A percentile compares a stretch with the other conserved stretches of the same genome.
Evolutionary conservation across 2,888 invertebrate genomes (phyloP).

Genomic region (Gortyna flavago): DNA sequence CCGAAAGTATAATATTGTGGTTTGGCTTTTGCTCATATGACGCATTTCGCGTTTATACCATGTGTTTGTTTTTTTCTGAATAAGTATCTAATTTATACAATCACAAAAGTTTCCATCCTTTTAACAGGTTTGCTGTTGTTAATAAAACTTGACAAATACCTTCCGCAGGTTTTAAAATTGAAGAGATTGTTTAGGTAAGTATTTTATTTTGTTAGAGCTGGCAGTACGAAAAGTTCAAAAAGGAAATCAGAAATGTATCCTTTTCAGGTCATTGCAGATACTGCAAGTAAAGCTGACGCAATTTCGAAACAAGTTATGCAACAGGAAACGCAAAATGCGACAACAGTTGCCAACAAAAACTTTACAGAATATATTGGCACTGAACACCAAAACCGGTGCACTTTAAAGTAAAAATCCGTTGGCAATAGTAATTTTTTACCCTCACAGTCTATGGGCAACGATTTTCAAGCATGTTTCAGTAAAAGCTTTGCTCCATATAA

Average conservation of each 20-base stretch:
- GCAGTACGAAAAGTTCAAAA: background rate
- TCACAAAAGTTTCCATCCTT: slow-evolving; percentile 3
- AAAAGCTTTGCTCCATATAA: slow-evolving; percentile 74
- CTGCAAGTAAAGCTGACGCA: background rate
- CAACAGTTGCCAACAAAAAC: slow-evolving; percentile 6
- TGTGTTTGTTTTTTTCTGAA: slow-evolving; percentile 17
- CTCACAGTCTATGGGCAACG: slow-evolving; percentile 24
- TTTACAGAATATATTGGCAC: slow-evolving; percentile 26
- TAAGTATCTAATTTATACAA: background rate
- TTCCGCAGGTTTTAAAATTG: background rate
- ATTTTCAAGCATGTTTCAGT: slow-evolving; percentile 66
- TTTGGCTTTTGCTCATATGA: slow-evolving; percentile 19
- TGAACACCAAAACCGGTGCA: slow-evolving; percentile 4
- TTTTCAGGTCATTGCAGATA: slow-evolving; percentile 6
- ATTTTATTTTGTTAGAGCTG: background rate
- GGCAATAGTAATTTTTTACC: slow-evolving; percentile 48
- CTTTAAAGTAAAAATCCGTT: slow-evolving; percentile 34
- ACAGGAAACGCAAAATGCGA: background rate
- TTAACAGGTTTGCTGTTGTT: background rate
- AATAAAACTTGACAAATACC: background rate
- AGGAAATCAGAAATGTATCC: background rate
- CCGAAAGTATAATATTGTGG: slow-evolving; percentile 24
- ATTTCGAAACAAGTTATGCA: slow-evolving; percentile 4
- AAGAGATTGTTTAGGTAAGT: background rate
- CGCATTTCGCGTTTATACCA: slow-evolving; percentile 20